A percentile compares a stretch with the other conserved stretches of the same genome.
Conservation (phyloP, 2,113 vertebrate species). For the Lophura nycthemera region DNA sequence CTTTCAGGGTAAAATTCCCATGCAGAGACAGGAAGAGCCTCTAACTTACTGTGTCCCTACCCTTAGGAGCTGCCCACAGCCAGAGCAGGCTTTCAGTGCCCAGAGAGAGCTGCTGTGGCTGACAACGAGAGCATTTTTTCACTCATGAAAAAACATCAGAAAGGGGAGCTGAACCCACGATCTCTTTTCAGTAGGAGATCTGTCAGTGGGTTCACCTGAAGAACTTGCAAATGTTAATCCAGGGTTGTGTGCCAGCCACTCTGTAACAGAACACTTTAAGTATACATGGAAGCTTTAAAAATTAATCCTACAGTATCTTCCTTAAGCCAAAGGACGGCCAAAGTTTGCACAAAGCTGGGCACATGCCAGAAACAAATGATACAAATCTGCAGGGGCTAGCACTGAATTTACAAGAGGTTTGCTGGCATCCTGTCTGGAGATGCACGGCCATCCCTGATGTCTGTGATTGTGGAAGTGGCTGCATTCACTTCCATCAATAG, state of each 20-base stretch:
- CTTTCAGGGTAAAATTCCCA: background rate
- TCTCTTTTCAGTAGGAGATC: background rate
- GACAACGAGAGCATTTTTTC: background rate
- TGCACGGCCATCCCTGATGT: background rate
- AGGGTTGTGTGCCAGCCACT: background rate
- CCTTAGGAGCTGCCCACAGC: background rate
- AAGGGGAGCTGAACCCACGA: background rate
- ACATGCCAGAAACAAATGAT: background rate
- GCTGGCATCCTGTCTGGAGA: background rate
- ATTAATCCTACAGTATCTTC: conserved; percentile 33
- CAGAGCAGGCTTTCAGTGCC: background rate
- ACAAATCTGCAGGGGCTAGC: background rate
- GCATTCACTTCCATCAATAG: background rate
- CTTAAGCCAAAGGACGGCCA: background rate
- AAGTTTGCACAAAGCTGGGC: background rate
- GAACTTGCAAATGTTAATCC: conserved; percentile 9
- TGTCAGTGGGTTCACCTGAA: background rate
- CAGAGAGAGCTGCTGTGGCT: background rate
- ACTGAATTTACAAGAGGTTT: background rate
- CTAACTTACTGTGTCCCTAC: background rate
- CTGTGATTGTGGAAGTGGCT: background rate
- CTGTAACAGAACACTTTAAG: background rate
- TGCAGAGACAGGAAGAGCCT: background rate
- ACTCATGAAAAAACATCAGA: background rate
- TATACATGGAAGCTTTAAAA: conserved; percentile 41